Base-by-base conservation (phyloP, 92 coral and sea anemone genomes). In the Plumapathes pennacea region DNA sequence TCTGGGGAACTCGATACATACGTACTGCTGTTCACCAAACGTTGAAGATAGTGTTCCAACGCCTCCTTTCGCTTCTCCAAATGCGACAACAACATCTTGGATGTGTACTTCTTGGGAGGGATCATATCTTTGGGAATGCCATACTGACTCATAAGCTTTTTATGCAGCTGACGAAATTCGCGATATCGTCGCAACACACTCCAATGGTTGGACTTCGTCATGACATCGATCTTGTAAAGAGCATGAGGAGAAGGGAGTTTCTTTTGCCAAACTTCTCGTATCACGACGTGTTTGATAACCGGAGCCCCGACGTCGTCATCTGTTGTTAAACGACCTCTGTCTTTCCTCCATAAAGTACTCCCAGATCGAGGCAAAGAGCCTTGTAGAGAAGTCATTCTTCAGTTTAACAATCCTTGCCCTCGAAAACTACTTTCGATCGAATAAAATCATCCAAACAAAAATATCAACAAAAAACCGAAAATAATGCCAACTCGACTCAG, bases 191-290 rank as follows among this genome's bases (percentile, higher is more conserved):
- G 96, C 34, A 88, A 71, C 21, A 92, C 85, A 53, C 76, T 84
- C 98, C 98, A 92, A 59, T 92, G 98, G 69, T 92, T 92, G 6
- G 98, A 92, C 56, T 89, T 89, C 5, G 98, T 92, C 94, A 92
- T 92, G 2, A 92, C 98, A 39, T 92, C 96, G 50, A 92, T 88
- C 74, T 92, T 92, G 62, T 92, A 92, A 12, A 92, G 47, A 11
- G 98, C 98, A 38, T 92, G 94, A n/a, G 90, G 94, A 0, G 98
- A 88, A 8, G 96, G 96, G 32, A 68, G 9, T 11, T 49, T 61
- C 38, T 75, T 88, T 69, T 92, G 86, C 98, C 98, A 92, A 18
- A 92, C 98, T 70, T 92, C 98, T 31, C 98, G 60, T 10, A 92
- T 80, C 32, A 92, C 98, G 52, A 92, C 90, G 60, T 92, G 98